Evolutionary conservation across 2,113 vertebrate genomes (phyloP).

Genomic region (Urocynchramus pylzowi): DNA sequence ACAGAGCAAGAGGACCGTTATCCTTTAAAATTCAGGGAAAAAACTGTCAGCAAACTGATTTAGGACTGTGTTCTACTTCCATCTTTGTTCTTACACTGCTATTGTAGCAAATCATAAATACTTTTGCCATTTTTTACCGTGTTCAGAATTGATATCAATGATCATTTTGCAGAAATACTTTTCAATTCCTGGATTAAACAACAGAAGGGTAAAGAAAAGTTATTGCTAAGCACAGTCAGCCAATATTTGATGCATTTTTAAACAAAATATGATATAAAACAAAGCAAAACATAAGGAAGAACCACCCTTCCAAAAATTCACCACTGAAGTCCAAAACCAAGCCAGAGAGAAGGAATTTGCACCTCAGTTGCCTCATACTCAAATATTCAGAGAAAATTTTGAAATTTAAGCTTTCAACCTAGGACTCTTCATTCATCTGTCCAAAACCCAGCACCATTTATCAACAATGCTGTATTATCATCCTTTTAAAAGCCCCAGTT

Average conservation of each 20-base stretch:
- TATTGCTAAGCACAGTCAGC: background rate
- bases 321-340: background rate
- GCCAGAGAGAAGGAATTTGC: background rate
- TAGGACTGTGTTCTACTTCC: background rate
- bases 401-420: background rate
- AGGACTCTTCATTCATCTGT: background rate
- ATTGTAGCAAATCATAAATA: background rate
- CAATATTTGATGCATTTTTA: background rate
- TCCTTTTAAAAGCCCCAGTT: background rate
- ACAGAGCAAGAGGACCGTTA: background rate
- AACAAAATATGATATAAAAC: background rate
- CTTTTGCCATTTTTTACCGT: background rate
- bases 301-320: background rate
- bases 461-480: accelerated
- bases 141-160: background rate
- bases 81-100: background rate
- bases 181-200: background rate
- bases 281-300: background rate
- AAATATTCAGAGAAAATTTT: background rate
- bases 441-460: background rate
- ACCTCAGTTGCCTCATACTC: background rate
- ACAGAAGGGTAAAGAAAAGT: background rate
- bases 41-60: background rate
- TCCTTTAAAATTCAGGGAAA: background rate
- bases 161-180: background rate